Percentiles rank a stretch among this genome's conserved stretches.
Conservation (phyloP, 1,140 invertebrate species). For the Planococcus citri region DNA sequence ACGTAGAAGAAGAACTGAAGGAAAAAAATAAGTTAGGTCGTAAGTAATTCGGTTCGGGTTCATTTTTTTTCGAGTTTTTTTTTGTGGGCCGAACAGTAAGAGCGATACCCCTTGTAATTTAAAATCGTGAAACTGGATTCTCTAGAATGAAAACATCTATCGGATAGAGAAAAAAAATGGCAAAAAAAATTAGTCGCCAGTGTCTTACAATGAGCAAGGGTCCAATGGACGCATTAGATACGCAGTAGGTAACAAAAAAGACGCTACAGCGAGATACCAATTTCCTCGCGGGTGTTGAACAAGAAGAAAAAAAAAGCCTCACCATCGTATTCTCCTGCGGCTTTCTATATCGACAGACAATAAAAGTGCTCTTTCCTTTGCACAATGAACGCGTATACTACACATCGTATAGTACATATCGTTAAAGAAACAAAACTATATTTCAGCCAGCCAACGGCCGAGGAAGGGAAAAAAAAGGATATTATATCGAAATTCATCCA, state of each 20-base stretch:
- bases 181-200: neutral
- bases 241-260: neutral
- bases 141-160: neutral
- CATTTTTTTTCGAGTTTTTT: neutral
- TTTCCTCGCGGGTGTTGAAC: neutral
- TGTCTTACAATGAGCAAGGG: neutral
- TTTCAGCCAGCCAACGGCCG: no score
- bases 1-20: no score
- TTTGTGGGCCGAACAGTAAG: no score
- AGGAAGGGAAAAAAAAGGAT: no score
- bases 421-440: neutral
- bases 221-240: neutral
- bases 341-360: neutral
- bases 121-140: neutral
- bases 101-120: no score
- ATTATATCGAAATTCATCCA: no score
- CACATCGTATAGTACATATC: no score
- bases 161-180: no score
- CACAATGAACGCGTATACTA: neutral
- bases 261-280: neutral
- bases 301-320: no score
- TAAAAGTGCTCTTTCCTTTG: neutral
- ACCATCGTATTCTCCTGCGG: neutral
- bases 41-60: neutral
- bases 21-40: no score